Conservation (phyloP, 2,797 vertebrate genomes). For the Leptodactylus fallax region DNA sequence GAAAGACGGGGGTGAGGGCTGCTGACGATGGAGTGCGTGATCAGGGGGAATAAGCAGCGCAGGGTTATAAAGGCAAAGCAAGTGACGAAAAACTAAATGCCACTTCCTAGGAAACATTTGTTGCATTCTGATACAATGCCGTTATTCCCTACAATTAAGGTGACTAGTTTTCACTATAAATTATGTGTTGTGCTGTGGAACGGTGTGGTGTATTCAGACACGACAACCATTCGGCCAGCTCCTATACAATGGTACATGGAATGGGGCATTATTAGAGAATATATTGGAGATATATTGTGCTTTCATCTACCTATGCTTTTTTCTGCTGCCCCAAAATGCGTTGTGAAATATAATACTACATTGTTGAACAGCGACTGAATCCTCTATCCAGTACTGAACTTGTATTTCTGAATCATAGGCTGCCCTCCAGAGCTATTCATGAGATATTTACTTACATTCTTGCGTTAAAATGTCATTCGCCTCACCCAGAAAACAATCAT, state of each 20-base stretch:
- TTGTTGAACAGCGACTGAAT: not conserved
- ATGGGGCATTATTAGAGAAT: not conserved
- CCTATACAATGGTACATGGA: not conserved
- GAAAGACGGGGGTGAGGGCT: slow-evolving; percentile 16
- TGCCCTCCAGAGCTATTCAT: not conserved
- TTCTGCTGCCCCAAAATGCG: not conserved
- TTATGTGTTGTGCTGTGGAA: not conserved
- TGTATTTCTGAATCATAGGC: not conserved
- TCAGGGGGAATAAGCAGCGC: slow-evolving; percentile 48
- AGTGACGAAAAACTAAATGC: slow-evolving; percentile 26
- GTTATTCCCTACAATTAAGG: slow-evolving; percentile 21
- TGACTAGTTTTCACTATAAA: not conserved
- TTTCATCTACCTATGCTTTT: not conserved
- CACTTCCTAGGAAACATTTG: slow-evolving; percentile 20
- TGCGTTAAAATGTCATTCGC: not conserved
- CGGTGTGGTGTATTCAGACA: not conserved
- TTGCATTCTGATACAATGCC: not conserved
- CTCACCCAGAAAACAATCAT: not conserved
- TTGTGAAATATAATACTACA: not conserved
- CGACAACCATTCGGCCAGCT: not conserved
- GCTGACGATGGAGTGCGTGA: slow-evolving; percentile 46
- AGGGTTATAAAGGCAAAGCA: slow-evolving; percentile 37
- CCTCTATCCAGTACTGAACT: not conserved
- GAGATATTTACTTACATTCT: not conserved
- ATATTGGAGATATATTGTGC: not conserved